Percentiles rank a stretch among this genome's conserved stretches.
Evolutionary conservation across 2,797 vertebrate genomes (phyloP).

Genomic region (Galago senegalensis): DNA sequence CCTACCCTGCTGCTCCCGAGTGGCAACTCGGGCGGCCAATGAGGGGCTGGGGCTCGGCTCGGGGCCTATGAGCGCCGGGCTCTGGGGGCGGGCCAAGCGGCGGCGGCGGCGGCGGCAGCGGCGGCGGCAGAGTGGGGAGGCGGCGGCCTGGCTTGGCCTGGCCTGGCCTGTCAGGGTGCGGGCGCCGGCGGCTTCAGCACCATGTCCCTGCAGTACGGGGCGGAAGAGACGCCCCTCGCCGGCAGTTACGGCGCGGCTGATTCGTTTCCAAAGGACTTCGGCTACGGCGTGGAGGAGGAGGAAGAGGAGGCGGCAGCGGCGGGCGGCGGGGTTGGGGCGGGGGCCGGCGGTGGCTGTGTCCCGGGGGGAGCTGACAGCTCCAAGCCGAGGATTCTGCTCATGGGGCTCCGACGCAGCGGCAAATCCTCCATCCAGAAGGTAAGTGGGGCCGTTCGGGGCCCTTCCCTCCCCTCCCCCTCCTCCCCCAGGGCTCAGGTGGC

Average conservation of each 20-base stretch:
- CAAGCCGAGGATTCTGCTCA: conserved; percentile 97
- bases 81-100: conserved; percentile 49
- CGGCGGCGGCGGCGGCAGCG: conserved; percentile 66
- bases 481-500: neutral
- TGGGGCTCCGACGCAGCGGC: conserved; percentile 97
- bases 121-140: conserved; percentile 84
- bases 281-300: conserved; percentile 98
- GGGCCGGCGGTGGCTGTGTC: conserved; percentile 86
- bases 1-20: conserved; percentile 85
- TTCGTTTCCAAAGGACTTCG: conserved; percentile 98
- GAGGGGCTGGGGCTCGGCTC: fast-evolving
- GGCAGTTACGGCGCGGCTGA: conserved; percentile 96
- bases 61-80: neutral
- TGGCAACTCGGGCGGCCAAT: conserved; percentile 88
- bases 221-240: conserved; percentile 92
- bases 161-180: conserved; percentile 83
- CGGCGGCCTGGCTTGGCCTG: conserved; percentile 81
- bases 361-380: conserved; percentile 93
- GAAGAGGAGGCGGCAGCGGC: conserved; percentile 93
- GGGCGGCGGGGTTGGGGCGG: conserved; percentile 83
- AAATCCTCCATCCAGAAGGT: conserved; percentile 99
- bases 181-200: conserved; percentile 86
- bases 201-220: conserved; percentile 96
- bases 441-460: conserved; percentile 75
- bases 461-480: neutral